Percentiles rank a stretch among this genome's conserved stretches.
Evolutionary conservation across 1,140 invertebrate species (phyloP).

Genomic region (Bombus picipes): DNA sequence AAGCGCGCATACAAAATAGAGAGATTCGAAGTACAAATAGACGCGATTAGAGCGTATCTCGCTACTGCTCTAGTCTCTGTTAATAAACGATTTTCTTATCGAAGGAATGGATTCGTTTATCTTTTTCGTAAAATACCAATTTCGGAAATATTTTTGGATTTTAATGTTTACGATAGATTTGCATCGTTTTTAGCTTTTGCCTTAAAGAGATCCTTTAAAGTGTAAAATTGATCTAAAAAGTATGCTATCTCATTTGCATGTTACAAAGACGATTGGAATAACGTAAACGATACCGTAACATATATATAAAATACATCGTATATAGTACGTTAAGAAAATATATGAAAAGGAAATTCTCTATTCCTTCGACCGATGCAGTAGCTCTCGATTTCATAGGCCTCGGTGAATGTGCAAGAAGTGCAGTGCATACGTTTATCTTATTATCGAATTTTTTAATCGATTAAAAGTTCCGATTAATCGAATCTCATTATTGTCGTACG

Average conservation of each 20-base stretch:
- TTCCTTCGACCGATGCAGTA: slow-evolving; percentile 43
- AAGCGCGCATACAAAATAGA: slow-evolving; percentile 58
- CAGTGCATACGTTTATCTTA: slow-evolving; percentile 69
- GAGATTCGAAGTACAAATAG: slow-evolving; percentile 55
- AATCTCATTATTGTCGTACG: slow-evolving; percentile 72
- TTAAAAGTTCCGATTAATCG: slow-evolving; percentile 39
- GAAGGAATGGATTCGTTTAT: slow-evolving; percentile 34
- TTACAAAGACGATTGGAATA: not conserved
- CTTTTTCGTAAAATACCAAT: not conserved
- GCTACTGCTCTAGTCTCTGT: slow-evolving; percentile 53
- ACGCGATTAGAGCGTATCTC: slow-evolving; percentile 33
- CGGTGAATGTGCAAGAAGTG: slow-evolving; percentile 65
- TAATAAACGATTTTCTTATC: slow-evolving; percentile 42
- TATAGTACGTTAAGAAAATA: too few relatives aligned
- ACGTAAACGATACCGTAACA: not conserved
- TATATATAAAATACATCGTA: not conserved
- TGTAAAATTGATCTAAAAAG: slow-evolving; percentile 24
- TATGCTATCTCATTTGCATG: not conserved
- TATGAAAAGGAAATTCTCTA: slow-evolving; percentile 18
- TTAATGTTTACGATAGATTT: not conserved
- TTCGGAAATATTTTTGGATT: not conserved
- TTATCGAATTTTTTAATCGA: slow-evolving; percentile 68
- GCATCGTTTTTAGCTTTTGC: not conserved
- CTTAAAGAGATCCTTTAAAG: not conserved
- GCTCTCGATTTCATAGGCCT: slow-evolving; percentile 53